A percentile compares a stretch with the other conserved stretches of the same genome.
Conservation (phyloP, 1,140 invertebrate genomes). For the Scaptomyza pallida region DNA sequence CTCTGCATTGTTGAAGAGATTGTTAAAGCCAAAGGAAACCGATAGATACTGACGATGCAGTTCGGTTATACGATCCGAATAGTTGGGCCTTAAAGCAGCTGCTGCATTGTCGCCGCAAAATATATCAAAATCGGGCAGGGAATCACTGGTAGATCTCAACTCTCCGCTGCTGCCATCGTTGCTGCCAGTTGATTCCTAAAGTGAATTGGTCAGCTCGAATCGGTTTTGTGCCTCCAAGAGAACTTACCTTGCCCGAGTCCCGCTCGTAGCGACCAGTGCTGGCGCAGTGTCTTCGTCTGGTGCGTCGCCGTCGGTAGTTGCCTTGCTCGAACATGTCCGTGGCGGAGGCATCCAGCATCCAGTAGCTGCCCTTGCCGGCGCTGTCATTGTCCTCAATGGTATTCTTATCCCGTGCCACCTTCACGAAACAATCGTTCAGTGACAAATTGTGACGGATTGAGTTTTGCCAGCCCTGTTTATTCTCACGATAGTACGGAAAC, state of each 20-base stretch:
- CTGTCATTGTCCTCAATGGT: slow-evolving; percentile 87
- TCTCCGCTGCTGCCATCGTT: slow-evolving; percentile 37
- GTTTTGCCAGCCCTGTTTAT: slow-evolving; percentile 94
- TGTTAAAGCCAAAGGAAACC: slow-evolving; percentile 78
- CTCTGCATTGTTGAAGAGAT: slow-evolving; percentile 55
- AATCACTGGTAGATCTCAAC: slow-evolving; percentile 39
- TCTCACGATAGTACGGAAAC: slow-evolving; percentile 90
- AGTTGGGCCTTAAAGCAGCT: slow-evolving; percentile 60
- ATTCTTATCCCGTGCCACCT: slow-evolving; percentile 91
- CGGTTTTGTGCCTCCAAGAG: neutral
- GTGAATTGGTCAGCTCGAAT: neutral
- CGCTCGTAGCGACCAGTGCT: slow-evolving; percentile 54
- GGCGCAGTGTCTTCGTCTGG: slow-evolving; percentile 82
- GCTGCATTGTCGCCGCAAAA: slow-evolving; percentile 61
- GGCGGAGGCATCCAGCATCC: slow-evolving; percentile 93
- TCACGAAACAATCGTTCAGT: slow-evolving; percentile 97
- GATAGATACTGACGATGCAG: slow-evolving; percentile 80
- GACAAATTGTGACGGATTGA: slow-evolving; percentile 94
- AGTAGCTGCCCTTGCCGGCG: slow-evolving; percentile 91
- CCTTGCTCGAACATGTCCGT: slow-evolving; percentile 96
- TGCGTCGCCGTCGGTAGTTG: slow-evolving; percentile 89
- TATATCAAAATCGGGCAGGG: slow-evolving; percentile 62
- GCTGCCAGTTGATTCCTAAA: slow-evolving; percentile 56
- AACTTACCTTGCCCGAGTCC: slow-evolving; percentile 40
- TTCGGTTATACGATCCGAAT: slow-evolving; percentile 79